Evolutionary conservation across 2,888 invertebrate genomes (phyloP), one percentile per base, ranked within the genome.

Genomic region (Gastrophysa polygoni): DNA sequence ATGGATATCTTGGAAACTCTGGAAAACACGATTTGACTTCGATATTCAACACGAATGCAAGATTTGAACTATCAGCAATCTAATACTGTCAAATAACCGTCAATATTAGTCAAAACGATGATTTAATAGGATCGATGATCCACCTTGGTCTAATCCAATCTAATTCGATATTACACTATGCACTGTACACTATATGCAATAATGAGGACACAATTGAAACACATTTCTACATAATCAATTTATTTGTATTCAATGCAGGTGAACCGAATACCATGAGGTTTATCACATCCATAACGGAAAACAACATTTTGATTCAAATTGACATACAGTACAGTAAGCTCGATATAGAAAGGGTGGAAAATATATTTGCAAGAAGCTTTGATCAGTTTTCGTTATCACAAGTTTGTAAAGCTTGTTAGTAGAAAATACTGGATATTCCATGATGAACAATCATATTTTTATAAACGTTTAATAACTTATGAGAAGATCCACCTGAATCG

Each of bases 321-420:
- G 81, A 81, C 81, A 80, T 80, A 77, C 74, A 80, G 79, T 78
- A 80, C 79, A 80, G 75, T 80, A 81, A 81, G 81, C 81, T 81
- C 80, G 77, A 76, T 75, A 76, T 75, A 76, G 75, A 73, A 72
- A 71, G 61, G 66, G 47, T 57, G 59, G 62, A 64, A 63, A 55
- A 44, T 61, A 60, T 46, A 48, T 57, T 59, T 62, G 62, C 66
- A 61, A 59, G 66, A 71, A 68, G 70, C 71, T 68, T 61, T 67
- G 68, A 66, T 62, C 63, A 55, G 46, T 34, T 59, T 60, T 28
- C 34, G 8, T 59, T 69, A 73, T 73, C 71, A 74, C 68, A 71
- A 54, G 57, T 59, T 52, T 10, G 10, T 32, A 48, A 57, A 57
- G 49, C 57, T 48, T 21, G 48, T n/a, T n/a, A 32, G 57, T 18